Evolutionary conservation across 1,140 invertebrate species (phyloP).

Genomic region (Drosophila repletoides): DNA sequence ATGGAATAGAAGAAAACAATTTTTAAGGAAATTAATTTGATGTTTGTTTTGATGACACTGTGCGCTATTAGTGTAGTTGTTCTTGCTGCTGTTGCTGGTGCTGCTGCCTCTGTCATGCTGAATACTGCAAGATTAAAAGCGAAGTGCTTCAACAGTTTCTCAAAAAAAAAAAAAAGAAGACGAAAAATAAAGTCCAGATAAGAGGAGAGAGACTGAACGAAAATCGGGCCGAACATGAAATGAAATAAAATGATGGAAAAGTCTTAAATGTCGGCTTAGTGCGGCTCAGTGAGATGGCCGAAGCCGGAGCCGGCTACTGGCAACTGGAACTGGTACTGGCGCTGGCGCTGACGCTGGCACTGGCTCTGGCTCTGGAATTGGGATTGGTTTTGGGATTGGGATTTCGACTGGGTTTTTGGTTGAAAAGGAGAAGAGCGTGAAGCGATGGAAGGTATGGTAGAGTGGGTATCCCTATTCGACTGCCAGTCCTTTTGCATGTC

Average conservation of each 20-base stretch:
- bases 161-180: constrained; percentile 13
- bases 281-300: constrained; percentile 39
- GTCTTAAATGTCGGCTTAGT: constrained; percentile 58
- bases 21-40: too few species aligned
- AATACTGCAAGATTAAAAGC: constrained; percentile 56
- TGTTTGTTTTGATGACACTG: constrained; percentile 25
- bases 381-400: not conserved
- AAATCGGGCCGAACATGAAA: constrained; percentile 48
- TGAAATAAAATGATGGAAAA: constrained; percentile 62
- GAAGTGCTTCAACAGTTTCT: constrained; percentile 46
- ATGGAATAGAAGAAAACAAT: too few species aligned
- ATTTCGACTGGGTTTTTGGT: not conserved
- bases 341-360: too few species aligned
- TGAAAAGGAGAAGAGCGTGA: not conserved
- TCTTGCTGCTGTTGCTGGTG: constrained; percentile 27
- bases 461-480: not conserved
- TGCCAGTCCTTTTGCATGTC: constrained; percentile 18
- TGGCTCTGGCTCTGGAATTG: too few species aligned
- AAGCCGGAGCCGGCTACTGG: constrained; percentile 12
- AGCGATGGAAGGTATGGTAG: not conserved
- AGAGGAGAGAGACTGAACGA: constrained; percentile 7
- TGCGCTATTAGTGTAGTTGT: constrained; percentile 15
- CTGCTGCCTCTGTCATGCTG: constrained; percentile 40
- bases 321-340: not conserved
- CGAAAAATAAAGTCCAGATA: constrained; percentile 12